Evolutionary conservation across 2,113 vertebrate species (phyloP).

Genomic region (Lasiurus borealis): DNA sequence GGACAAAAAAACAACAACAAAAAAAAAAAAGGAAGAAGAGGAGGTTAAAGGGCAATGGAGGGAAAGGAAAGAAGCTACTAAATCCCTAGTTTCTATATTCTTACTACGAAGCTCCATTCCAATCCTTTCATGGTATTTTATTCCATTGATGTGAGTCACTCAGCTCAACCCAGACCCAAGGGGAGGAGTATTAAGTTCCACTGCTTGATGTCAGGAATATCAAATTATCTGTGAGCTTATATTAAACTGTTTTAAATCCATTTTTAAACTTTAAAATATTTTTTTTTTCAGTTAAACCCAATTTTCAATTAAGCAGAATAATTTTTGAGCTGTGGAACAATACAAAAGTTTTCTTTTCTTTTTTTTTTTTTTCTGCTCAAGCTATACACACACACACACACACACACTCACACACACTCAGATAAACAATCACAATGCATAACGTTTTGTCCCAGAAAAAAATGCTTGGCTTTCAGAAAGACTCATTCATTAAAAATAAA

Average conservation of each 20-base stretch:
- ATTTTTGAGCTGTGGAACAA: background rate
- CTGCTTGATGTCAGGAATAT: background rate
- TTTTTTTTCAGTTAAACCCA: background rate
- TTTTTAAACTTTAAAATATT: background rate
- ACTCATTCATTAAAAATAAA: constrained; percentile 68
- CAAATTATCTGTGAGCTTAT: background rate
- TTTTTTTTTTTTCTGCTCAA: background rate
- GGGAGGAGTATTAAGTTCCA: background rate
- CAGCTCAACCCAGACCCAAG: background rate
- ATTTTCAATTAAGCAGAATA: background rate
- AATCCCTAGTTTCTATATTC: background rate
- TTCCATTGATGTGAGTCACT: background rate
- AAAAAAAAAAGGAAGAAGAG: background rate
- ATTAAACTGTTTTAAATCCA: background rate
- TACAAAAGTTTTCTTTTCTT: background rate
- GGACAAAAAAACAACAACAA: background rate
- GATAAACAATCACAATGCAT: background rate
- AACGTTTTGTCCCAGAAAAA: constrained; percentile 43
- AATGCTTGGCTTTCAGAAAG: constrained; percentile 70
- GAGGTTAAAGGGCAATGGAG: background rate
- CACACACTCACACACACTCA: background rate
- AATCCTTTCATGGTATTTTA: background rate
- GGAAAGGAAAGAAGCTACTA: background rate
- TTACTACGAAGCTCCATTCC: background rate
- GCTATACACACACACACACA: background rate